phyloP scores from a whole-genome alignment of 1,140 invertebrate genomes.

The Drosophila ogumai region DNA sequence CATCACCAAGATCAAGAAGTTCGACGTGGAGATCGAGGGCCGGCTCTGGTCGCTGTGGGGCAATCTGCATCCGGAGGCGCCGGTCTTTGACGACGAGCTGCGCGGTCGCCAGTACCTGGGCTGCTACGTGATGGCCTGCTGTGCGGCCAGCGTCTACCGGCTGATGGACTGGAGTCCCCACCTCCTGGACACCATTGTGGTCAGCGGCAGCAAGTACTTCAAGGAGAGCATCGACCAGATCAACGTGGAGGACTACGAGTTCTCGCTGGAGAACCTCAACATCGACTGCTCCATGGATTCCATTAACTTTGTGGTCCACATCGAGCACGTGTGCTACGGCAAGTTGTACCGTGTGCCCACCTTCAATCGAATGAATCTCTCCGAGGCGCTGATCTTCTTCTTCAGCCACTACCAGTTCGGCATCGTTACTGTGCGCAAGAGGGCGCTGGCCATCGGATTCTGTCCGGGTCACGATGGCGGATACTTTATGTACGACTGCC shows the following conservation, averaged over 20 bases:
- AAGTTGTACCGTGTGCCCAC: constrained; percentile 86
- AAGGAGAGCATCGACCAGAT: constrained; percentile 85
- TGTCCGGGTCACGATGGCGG: constrained; percentile 84
- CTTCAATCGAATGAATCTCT: constrained; percentile 87
- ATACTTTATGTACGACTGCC: constrained; percentile 88
- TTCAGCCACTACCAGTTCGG: constrained; percentile 86
- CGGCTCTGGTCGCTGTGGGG: constrained; percentile 87
- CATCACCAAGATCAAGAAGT: constrained; percentile 86
- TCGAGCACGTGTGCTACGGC: constrained; percentile 87
- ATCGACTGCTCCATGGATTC: constrained; percentile 85
- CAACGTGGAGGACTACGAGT: constrained; percentile 86
- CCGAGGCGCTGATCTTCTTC: constrained; percentile 87
- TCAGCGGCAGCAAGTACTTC: constrained; percentile 86
- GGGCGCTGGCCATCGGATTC: constrained; percentile 87
- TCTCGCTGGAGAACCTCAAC: constrained; percentile 86
- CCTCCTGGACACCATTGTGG: constrained; percentile 87
- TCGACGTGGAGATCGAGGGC: constrained; percentile 88
- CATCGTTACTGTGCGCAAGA: constrained; percentile 86
- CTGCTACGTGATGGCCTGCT: constrained; percentile 86
- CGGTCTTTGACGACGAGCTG: constrained; percentile 80
- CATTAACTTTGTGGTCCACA: constrained; percentile 86
- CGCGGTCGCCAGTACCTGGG: constrained; percentile 87
- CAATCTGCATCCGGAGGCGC: constrained; percentile 86
- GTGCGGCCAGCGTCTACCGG: constrained; percentile 86
- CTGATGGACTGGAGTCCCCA: constrained; percentile 87